These are phyloP conservation scores for Typhlichthys subterraneus DNA, from an alignment of 2,797 vertebrate species.

Conservation along the genomic window DNA sequence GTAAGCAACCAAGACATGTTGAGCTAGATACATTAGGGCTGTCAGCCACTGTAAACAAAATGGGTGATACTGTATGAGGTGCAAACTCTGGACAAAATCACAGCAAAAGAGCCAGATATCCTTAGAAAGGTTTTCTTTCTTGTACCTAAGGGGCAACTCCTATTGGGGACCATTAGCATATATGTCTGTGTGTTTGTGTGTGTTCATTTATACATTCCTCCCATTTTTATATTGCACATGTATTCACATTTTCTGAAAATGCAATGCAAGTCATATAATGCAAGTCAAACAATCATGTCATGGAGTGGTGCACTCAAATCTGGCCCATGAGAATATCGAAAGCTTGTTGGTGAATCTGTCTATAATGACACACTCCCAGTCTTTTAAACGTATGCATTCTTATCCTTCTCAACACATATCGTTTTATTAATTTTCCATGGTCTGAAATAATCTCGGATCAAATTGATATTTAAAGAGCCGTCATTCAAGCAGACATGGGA, in stretches of 20 bases:
- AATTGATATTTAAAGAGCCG: conserved; percentile 44
- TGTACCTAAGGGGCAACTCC: neutral
- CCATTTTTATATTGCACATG: no score
- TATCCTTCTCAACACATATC: conserved; percentile 30
- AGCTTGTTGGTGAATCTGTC: neutral
- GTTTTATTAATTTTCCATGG: conserved; percentile 42
- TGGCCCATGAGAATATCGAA: neutral
- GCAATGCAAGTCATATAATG: no score
- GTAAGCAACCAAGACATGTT: conserved; percentile 10
- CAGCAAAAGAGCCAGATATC: conserved; percentile 11
- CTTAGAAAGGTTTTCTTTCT: neutral
- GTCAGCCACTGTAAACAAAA: conserved; percentile 34
- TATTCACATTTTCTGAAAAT: no score
- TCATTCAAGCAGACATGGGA: conserved; percentile 28
- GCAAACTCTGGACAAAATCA: conserved; percentile 19
- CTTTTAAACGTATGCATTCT: conserved; percentile 3
- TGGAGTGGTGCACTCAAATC: no score
- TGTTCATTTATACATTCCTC: no score
- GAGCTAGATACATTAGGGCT: conserved; percentile 31
- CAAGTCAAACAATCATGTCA: no score
- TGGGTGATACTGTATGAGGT: neutral
- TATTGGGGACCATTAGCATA: neutral
- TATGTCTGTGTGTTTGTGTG: no score
- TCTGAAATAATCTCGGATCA: conserved; percentile 42
- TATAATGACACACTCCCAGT: conserved; percentile 1